Base-by-base conservation (phyloP, 2,797 vertebrate species). In the Anguilla obscura region DNA sequence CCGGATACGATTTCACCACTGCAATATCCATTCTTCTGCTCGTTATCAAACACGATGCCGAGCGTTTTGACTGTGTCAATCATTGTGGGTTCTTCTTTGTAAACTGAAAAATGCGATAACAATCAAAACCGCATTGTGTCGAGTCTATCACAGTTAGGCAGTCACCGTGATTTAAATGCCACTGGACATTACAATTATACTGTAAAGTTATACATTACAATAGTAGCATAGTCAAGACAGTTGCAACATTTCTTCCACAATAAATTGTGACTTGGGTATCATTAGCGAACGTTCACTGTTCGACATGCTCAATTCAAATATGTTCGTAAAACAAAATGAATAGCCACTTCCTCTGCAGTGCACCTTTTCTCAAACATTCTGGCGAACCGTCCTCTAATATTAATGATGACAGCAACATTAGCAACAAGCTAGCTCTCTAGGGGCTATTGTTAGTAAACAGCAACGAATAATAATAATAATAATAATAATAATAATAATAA, bases 1-100 rank as follows among this genome's bases (percentile, higher is more conserved):
- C 96, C 96, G 5, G 93, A 93, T 85, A 97, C 95, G 4, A 92
- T 90, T 89, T 96, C 95, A 21, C 96, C 96, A 71, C 93, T 92
- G 21, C 93, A 90, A 87, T 96, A 96, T 48, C 94, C 92, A 87
- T 87, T 92, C 88, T 92, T 94, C 84, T 91, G 89, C 89, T 94
- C 93, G 0, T 94, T 92, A 80, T 93, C 91, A 88, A 96, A 93
- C 48, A 94, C 92, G 88, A 96, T 88, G 69, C 91, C 92, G 91
- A 96, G 91, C 56, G 90, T 93, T 90, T 91, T 93, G 85, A 94
- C 90, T 52, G 89, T 88, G 83, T 60, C 63, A 21, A 30, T 66
- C 87, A 88, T 87, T 21, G 40, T 54, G 21, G 36, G 52, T 50
- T 60, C 18, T 60, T 21, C 60, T 48, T 74, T 12, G 24, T 9